A percentile compares a stretch with the other conserved stretches of the same genome.
Conservation (phyloP, 2,797 vertebrate species). For the Megaceryle alcyon region DNA sequence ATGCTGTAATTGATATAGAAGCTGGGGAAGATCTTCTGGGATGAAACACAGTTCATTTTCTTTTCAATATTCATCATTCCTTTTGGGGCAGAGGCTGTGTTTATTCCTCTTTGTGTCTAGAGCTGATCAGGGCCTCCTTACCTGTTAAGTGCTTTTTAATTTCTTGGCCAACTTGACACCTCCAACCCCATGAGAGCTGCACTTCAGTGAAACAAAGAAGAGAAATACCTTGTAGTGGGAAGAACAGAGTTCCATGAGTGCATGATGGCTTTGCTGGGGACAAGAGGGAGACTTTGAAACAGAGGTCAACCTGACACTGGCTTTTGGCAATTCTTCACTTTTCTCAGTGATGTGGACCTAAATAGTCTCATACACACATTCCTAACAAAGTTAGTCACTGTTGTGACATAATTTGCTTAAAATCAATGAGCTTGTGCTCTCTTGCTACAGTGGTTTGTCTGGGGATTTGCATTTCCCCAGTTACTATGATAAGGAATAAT, state of each 20-base stretch:
- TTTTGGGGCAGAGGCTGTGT: not conserved
- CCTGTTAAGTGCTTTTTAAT: not conserved
- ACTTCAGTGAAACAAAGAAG: not conserved
- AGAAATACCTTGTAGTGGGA: not conserved
- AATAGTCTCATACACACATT: rapidly evolving
- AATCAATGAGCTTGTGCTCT: not conserved
- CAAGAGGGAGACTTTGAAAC: not conserved
- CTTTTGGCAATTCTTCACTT: not conserved
- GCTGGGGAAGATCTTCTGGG: not conserved
- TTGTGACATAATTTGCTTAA: not conserved
- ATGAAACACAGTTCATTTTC: not conserved
- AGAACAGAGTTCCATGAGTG: not conserved
- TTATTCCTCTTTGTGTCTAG: not conserved
- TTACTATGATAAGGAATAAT: not conserved
- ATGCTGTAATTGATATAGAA: not conserved
- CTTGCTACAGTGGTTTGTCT: not conserved
- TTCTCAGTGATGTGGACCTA: not conserved
- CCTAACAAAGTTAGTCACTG: not conserved
- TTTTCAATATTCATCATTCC: not conserved
- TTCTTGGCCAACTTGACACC: not conserved
- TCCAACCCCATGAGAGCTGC: not conserved
- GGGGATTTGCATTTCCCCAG: not conserved
- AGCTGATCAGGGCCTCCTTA: not conserved
- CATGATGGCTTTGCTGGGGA: not conserved
- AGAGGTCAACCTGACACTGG: not conserved